Conservation (phyloP, 2,113 vertebrate species). For the Ceratotherium simum region DNA sequence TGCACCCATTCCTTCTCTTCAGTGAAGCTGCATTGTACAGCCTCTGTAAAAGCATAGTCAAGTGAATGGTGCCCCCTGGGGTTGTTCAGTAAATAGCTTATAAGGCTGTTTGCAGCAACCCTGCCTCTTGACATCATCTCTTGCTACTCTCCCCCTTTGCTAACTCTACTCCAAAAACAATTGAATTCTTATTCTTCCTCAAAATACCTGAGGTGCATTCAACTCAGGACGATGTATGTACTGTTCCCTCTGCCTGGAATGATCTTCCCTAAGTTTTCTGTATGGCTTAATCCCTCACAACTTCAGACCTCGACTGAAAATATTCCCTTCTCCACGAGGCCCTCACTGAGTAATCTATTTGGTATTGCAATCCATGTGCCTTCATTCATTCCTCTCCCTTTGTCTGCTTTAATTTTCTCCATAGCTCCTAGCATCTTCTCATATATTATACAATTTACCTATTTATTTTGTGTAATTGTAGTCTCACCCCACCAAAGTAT, state of each 20-base stretch:
- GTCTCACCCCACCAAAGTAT: background rate
- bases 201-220: background rate
- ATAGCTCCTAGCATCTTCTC: background rate
- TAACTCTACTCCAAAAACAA: background rate
- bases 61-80: background rate
- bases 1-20: background rate
- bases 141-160: background rate
- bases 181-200: background rate
- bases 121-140: background rate
- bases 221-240: background rate
- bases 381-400: background rate
- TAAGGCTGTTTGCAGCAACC: background rate
- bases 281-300: background rate
- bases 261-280: background rate
- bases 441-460: background rate
- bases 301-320: background rate
- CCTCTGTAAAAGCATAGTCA: background rate
- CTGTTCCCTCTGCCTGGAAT: background rate
- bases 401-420: background rate
- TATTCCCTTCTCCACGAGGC: background rate
- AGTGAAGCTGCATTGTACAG: background rate
- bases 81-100: background rate
- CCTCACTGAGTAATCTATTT: background rate
- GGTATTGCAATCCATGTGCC: background rate
- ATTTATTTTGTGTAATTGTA: background rate